Evolutionary conservation across 2,888 invertebrate genomes (phyloP).

Genomic region (Phortica okadai): DNA sequence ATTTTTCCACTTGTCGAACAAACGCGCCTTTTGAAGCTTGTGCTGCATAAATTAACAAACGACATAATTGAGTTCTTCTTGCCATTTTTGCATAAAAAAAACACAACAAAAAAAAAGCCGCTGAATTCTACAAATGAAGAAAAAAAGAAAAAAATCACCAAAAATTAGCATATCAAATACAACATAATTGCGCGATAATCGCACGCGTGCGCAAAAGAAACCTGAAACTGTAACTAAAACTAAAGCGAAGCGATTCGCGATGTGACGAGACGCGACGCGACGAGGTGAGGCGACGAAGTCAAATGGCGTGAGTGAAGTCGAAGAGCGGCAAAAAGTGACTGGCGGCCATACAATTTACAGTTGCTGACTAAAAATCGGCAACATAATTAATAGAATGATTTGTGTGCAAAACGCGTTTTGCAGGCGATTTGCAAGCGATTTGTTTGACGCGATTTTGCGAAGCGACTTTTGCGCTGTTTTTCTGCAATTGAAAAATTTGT

Average conservation of each 20-base stretch:
- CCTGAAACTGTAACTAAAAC: conserved; percentile 7
- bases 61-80: conserved; percentile 26
- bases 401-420: neutral
- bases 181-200: conserved; percentile 73
- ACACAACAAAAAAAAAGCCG: conserved; percentile 26
- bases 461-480: neutral
- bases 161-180: conserved; percentile 72
- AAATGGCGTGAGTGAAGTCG: neutral
- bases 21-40: conserved; percentile 47
- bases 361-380: conserved; percentile 4
- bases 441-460: neutral
- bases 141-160: conserved; percentile 48
- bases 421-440: neutral
- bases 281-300: neutral
- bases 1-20: conserved; percentile 47
- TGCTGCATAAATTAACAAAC: conserved; percentile 62
- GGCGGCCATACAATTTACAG: neutral
- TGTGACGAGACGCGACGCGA: neutral
- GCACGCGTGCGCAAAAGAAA: conserved; percentile 33
- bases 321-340: neutral
- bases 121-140: conserved; percentile 54
- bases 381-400: neutral
- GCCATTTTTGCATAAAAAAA: conserved; percentile 14
- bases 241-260: neutral
- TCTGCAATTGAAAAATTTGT: neutral